These are phyloP conservation scores for Sibirionetta formosa DNA, from an alignment of 2,797 vertebrate genomes.

Conservation along the genomic window DNA sequence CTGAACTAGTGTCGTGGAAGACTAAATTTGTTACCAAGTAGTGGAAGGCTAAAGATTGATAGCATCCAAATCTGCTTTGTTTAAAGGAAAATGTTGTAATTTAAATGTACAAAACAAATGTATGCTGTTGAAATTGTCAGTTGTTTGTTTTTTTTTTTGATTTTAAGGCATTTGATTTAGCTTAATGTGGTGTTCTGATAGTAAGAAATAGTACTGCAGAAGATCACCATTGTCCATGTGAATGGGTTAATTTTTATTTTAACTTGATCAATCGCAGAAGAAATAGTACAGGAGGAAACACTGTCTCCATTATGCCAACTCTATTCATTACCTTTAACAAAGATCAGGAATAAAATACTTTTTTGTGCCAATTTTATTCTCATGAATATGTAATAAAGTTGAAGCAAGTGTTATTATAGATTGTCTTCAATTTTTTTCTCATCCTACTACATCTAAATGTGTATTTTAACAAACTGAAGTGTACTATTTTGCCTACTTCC, in stretches of 20 bases:
- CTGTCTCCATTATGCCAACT: not conserved
- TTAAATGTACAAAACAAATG: not conserved
- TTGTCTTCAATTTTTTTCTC: not conserved
- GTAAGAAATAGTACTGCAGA: not conserved
- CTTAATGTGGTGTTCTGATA: not conserved
- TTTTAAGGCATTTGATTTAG: not conserved
- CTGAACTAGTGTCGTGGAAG: not conserved
- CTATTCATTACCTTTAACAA: slow-evolving; percentile 21
- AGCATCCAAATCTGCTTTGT: not conserved
- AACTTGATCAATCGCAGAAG: not conserved
- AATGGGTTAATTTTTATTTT: not conserved
- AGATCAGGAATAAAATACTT: not conserved
- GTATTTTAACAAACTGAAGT: not conserved
- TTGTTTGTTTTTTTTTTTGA: not conserved
- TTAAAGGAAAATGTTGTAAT: not conserved
- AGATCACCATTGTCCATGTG: not conserved
- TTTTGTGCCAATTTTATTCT: too few species aligned
- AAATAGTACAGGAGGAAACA: not conserved
- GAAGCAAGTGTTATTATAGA: not conserved
- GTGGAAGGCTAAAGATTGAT: not conserved
- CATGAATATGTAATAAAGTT: not conserved
- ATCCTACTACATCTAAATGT: not conserved
- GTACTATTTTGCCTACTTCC: not conserved
- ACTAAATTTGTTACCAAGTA: fast-evolving
- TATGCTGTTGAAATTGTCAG: not conserved